Evolutionary conservation across 2,888 invertebrate species (phyloP).

Genomic region (Trisateles emortualis): DNA sequence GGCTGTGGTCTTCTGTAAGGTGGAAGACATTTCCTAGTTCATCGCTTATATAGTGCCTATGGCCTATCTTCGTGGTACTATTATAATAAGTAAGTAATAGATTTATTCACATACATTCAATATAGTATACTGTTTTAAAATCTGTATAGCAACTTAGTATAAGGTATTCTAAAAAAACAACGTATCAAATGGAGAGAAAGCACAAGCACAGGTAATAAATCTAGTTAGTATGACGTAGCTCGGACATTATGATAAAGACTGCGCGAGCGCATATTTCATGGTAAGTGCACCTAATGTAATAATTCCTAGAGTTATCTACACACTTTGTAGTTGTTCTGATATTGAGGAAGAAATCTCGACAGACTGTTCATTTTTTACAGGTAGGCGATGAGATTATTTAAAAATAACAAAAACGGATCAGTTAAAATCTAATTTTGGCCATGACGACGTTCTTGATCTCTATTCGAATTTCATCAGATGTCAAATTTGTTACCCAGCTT

Average conservation of each 20-base stretch:
- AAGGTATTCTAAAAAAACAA: background rate
- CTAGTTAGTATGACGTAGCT: conserved; percentile 37
- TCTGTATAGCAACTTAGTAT: background rate
- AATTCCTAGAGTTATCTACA: conserved; percentile 42
- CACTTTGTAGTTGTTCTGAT: conserved; percentile 42
- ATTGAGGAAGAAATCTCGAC: conserved; percentile 27
- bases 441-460: too few relatives aligned
- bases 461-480: too few relatives aligned
- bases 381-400: too few relatives aligned
- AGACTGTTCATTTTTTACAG: conserved; percentile 18
- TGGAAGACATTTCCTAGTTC: too few relatives aligned
- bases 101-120: background rate
- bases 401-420: too few relatives aligned
- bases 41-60: too few relatives aligned
- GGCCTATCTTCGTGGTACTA: too few relatives aligned
- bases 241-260: conserved; percentile 50
- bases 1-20: too few relatives aligned
- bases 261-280: conserved; percentile 58
- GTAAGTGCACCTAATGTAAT: conserved; percentile 56
- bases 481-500: too few relatives aligned
- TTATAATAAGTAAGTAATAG: too few relatives aligned
- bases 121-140: background rate
- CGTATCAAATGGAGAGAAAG: conserved; percentile 21
- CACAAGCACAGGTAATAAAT: conserved; percentile 38
- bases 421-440: too few relatives aligned